Evolutionary conservation across 2,888 invertebrate genomes (phyloP).

Genomic region (Sesia apiformis): DNA sequence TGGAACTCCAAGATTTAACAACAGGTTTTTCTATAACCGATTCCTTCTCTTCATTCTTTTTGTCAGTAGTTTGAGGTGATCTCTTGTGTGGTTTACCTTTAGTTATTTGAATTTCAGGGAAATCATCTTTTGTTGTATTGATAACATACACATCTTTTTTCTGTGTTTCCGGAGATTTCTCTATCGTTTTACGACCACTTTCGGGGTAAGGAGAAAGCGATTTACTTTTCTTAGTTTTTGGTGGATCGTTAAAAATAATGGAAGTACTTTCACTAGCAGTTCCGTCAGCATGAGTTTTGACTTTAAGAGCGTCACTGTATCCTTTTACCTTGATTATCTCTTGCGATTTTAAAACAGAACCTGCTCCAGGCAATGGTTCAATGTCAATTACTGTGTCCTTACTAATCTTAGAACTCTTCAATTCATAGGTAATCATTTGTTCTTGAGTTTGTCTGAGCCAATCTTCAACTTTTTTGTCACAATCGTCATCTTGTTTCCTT

Average conservation of each 20-base stretch:
- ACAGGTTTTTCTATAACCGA: conserved; percentile 33
- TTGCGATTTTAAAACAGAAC: conserved; percentile 12
- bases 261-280: conserved; percentile 17
- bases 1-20: conserved; percentile 71
- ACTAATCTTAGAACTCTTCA: conserved; percentile 7
- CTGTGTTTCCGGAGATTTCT: conserved; percentile 31
- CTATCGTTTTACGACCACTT: conserved; percentile 26
- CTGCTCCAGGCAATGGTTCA: conserved; percentile 17
- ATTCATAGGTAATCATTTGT: background rate
- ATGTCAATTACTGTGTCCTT: conserved; percentile 10
- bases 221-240: conserved; percentile 45
- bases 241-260: conserved; percentile 25
- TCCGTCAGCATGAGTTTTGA: conserved; percentile 4
- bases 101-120: conserved; percentile 64
- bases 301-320: background rate
- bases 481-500: conserved; percentile 19
- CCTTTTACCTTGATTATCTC: background rate
- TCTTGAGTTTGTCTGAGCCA: background rate
- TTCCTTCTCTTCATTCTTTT: conserved; percentile 21
- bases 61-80: conserved; percentile 39
- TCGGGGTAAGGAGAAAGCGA: conserved; percentile 43
- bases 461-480: conserved; percentile 20
- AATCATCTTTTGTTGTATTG: conserved; percentile 57
- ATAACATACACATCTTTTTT: conserved; percentile 62
- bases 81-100: conserved; percentile 47